phyloP scores from a whole-genome alignment of 2,113 vertebrate species.

The Tinamus guttatus region DNA sequence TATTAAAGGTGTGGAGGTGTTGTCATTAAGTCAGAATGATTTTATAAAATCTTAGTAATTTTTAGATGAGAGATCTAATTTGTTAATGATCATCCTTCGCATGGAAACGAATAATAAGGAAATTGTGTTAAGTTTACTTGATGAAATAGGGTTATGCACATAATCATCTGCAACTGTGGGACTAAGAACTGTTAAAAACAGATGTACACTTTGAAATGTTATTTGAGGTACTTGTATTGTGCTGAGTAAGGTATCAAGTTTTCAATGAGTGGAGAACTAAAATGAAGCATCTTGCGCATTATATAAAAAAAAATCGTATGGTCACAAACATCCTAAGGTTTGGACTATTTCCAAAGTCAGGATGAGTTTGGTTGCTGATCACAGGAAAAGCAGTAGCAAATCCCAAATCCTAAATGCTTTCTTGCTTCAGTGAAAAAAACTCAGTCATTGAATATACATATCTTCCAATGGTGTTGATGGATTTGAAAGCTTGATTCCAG shows the following conservation, averaged over 20 bases:
- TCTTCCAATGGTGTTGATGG: not conserved
- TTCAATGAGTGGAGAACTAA: slow-evolving; percentile 20
- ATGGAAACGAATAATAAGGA: not conserved
- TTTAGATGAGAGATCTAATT: not conserved
- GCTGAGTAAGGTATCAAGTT: not conserved
- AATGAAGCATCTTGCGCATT: not conserved
- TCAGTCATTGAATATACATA: not conserved
- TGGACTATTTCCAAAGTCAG: not conserved
- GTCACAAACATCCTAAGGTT: not conserved
- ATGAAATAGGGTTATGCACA: not conserved
- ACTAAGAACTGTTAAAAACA: not conserved
- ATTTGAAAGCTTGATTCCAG: not conserved
- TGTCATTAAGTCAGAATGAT: not conserved
- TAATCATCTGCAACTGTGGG: not conserved
- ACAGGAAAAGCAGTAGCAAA: not conserved
- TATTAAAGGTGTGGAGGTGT: not conserved
- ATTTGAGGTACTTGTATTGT: not conserved
- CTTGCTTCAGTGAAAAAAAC: not conserved
- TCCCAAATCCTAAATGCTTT: not conserved
- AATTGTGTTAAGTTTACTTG: not conserved
- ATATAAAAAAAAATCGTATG: not conserved
- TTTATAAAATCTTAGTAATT: not conserved
- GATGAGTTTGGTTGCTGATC: not conserved
- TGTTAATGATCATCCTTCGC: not conserved
- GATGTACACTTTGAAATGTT: not conserved